Evolutionary conservation across 2,888 invertebrate species (phyloP).

Genomic region (Eristalis arbustorum): DNA sequence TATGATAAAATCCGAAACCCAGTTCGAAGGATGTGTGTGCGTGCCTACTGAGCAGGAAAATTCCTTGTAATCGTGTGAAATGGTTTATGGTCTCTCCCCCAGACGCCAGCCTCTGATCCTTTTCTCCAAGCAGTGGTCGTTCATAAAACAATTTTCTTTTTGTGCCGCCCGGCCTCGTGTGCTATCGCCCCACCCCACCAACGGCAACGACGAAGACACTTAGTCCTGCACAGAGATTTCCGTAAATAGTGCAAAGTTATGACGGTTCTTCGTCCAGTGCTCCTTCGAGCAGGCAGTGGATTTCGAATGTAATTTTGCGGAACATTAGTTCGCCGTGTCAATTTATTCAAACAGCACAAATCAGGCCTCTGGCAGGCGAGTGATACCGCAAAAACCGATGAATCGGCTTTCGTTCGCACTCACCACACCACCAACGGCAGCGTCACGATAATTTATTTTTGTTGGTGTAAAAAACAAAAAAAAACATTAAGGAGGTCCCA

Average conservation of each 20-base stretch:
- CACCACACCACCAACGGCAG: conserved; percentile 12
- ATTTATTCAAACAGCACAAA: conserved; percentile 50
- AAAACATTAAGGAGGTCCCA: background rate
- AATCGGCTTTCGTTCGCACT: background rate
- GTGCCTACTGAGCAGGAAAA: conserved; percentile 39
- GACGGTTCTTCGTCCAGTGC: background rate
- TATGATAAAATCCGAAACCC: conserved; percentile 18
- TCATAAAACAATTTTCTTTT: background rate
- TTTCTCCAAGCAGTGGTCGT: conserved; percentile 5
- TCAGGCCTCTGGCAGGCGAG: conserved; percentile 39
- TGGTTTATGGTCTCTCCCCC: conserved; percentile 34
- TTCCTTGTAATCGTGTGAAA: conserved; percentile 53
- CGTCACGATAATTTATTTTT: conserved; percentile 31
- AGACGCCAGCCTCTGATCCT: background rate
- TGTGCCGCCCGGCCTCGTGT: background rate
- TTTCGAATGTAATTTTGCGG: conserved; percentile 53
- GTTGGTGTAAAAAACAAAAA: conserved; percentile 25
- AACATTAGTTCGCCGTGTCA: conserved; percentile 48
- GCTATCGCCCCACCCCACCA: background rate
- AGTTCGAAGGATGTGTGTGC: conserved; percentile 1
- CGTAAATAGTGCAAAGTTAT: conserved; percentile 22
- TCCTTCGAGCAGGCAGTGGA: background rate
- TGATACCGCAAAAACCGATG: conserved; percentile 20
- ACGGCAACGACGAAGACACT: conserved; percentile 1
- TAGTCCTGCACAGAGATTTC: conserved; percentile 3